Evolutionary conservation across 2,113 vertebrate species (phyloP).

Genomic region (Poecile atricapillus): DNA sequence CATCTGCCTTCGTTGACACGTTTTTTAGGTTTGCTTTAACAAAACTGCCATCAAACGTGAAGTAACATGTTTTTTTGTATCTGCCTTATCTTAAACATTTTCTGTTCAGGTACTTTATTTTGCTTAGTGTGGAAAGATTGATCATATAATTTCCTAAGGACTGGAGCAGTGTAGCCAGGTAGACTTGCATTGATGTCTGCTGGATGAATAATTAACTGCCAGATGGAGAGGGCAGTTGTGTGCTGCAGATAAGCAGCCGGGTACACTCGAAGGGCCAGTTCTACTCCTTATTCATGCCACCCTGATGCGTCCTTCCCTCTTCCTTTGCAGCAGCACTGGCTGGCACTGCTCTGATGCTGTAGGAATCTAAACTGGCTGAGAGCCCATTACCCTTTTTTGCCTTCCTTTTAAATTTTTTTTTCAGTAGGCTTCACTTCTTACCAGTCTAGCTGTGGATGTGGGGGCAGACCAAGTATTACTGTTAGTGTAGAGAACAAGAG

Average conservation of each 20-base stretch:
- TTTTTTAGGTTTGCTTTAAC: background rate
- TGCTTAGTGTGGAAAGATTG: conserved; percentile 10
- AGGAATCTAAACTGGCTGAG: background rate
- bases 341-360: background rate
- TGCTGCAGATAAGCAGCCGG: conserved; percentile 34
- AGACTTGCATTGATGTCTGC: conserved; percentile 28
- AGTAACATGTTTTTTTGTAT: background rate
- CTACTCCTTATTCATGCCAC: background rate
- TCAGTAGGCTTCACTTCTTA: background rate
- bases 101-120: background rate
- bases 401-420: background rate
- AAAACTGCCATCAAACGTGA: background rate
- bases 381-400: background rate
- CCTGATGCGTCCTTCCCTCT: background rate
- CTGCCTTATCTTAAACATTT: background rate
- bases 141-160: background rate
- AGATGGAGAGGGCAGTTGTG: conserved; percentile 22
- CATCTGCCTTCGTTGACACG: background rate
- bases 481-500: background rate
- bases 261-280: conserved; percentile 54
- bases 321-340: background rate
- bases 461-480: background rate
- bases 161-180: background rate
- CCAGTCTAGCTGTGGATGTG: background rate
- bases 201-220: background rate